Evolutionary conservation across 2,113 vertebrate species (phyloP).

Genomic region (Silurus asotus): DNA sequence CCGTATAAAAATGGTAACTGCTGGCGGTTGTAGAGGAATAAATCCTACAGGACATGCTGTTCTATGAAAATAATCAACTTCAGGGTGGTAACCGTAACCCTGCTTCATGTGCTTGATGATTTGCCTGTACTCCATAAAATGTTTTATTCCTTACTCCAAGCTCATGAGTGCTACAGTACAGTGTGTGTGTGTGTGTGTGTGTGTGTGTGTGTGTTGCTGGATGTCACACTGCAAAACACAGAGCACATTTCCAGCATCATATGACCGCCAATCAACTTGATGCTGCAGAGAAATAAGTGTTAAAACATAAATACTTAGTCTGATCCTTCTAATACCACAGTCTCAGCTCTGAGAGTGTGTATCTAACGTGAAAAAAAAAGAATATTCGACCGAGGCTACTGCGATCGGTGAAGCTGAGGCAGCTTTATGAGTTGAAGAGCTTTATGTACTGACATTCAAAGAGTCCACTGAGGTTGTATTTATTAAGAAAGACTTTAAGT

Average conservation of each 20-base stretch:
- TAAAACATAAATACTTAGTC: not conserved
- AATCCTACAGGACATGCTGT: not conserved
- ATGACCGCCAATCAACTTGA: not conserved
- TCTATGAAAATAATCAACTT: not conserved
- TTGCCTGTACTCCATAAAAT: not conserved
- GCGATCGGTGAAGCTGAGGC: constrained; percentile 12
- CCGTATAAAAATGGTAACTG: not conserved
- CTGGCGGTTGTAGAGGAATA: not conserved
- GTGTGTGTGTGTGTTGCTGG: not conserved
- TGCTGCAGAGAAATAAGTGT: not conserved
- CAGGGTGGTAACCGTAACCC: not conserved
- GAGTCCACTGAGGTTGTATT: not conserved
- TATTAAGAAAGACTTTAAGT: constrained; percentile 10
- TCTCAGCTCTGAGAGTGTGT: not conserved
- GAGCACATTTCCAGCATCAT: not conserved
- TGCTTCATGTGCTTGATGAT: not conserved
- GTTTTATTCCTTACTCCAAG: not conserved
- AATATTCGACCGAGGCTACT: not conserved
- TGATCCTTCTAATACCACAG: not conserved
- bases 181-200: no score
- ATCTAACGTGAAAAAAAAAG: not conserved
- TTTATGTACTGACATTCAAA: constrained; percentile 8
- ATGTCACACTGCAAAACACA: not conserved
- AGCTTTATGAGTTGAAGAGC: not conserved
- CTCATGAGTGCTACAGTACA: no score